Evolutionary conservation across 1,140 invertebrate species (phyloP).

Genomic region (Heliothis subflexa): DNA sequence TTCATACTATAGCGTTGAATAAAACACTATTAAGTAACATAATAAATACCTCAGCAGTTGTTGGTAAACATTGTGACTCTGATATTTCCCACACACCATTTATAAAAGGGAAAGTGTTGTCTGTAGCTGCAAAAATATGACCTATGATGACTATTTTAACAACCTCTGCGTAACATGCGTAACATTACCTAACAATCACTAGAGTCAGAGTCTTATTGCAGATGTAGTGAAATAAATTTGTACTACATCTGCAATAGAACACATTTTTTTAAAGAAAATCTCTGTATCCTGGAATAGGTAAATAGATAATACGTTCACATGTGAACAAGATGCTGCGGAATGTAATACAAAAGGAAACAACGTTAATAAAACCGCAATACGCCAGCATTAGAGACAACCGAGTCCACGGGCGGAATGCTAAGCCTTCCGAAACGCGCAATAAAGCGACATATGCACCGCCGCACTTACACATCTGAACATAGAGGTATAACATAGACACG

Average conservation of each 20-base stretch:
- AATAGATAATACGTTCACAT: conserved; percentile 48
- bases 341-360: conserved; percentile 75
- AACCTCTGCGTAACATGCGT: no score
- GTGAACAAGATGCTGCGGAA: conserved; percentile 65
- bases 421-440: conserved; percentile 73
- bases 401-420: conserved; percentile 70
- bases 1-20: neutral
- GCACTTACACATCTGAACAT: conserved; percentile 58
- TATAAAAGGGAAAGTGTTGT: no score
- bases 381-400: conserved; percentile 68
- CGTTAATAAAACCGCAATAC: conserved; percentile 80
- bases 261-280: conserved; percentile 14
- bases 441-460: conserved; percentile 70
- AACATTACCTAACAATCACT: no score
- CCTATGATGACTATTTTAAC: no score
- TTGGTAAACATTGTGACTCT: neutral
- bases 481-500: conserved; percentile 34
- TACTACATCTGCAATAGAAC: neutral
- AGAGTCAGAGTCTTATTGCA: no score
- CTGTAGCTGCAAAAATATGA: no score
- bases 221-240: neutral
- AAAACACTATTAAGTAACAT: neutral
- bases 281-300: conserved; percentile 3
- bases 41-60: neutral
- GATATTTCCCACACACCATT: no score